Base-by-base conservation (phyloP, 2,113 vertebrate species). In the Mugil cephalus region DNA sequence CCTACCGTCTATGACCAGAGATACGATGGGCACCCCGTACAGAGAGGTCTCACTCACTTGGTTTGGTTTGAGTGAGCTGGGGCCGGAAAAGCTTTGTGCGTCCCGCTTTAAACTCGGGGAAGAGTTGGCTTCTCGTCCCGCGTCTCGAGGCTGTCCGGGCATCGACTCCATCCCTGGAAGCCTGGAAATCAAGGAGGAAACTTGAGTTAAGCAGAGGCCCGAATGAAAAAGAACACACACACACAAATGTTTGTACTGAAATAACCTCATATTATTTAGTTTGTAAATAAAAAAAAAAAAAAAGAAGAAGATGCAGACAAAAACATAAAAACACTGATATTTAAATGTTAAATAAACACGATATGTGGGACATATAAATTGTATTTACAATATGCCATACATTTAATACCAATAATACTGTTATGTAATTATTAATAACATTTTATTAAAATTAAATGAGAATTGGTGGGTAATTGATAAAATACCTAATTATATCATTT, bases 1-100 rank as follows among this genome's bases (percentile, higher is more conserved):
- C 91, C 95, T 96, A 1, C 96, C 96, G 91, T 98, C 97, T 82
- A 98, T 98, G 63, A 98, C 96, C 92, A 98, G 91, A 6, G 92
- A 97, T 30, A 98, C 97, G 87, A 98, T 98, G 86, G 96, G 96
- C 39, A 99, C 95, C 48, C 96, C 97, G 87, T 98, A 98, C 88
- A 99, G 91, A 10, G 95, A 95, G 38, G 96, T 96, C 93, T 99
- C 96, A 30, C 97, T 96, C 88, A 99, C 97, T 87, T 97, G 96
- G 91, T 98, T 99, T 21, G 97, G 96, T 74, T 97, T 99, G 72
- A 98, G 94, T 75, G 95, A 90, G 89, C 90, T 92, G 92, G 94
- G 90, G 73, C 94, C 88, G 18, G 96, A 92, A 88, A 96, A 97
- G 63, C 88, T 85, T 88, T 94, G 94, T 54, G 95, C 88, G 88